These are phyloP conservation scores for Cyclura pinguis DNA, from an alignment of 2,797 vertebrate genomes.

Conservation along the genomic window DNA sequence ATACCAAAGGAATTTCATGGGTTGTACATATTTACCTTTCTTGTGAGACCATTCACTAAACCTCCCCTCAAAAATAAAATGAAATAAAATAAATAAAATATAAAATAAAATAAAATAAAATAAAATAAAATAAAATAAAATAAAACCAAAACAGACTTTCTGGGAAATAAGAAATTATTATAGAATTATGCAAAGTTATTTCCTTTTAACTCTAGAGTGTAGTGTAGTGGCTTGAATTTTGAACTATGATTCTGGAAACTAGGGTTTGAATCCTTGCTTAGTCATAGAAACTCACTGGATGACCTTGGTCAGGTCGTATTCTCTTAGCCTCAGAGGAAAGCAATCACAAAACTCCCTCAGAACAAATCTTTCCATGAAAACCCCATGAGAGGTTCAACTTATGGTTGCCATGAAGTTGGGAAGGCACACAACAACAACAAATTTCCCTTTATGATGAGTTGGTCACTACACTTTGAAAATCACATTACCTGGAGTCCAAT, in stretches of 20 bases:
- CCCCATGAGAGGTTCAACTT: too few species aligned
- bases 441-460: neutral
- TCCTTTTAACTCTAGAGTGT: neutral
- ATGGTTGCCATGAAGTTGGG: too few species aligned
- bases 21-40: neutral
- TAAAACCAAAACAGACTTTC: neutral
- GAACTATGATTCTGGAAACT: too few species aligned
- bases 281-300: too few species aligned
- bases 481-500: neutral
- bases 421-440: too few species aligned
- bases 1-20: neutral
- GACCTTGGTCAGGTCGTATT: too few species aligned
- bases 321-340: too few species aligned
- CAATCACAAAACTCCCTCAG: too few species aligned
- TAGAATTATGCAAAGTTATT: neutral
- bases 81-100: too few species aligned
- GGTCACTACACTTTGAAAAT: neutral
- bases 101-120: neutral
- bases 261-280: too few species aligned
- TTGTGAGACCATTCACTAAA: neutral
- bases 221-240: too few species aligned
- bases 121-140: neutral
- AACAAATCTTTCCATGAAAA: too few species aligned
- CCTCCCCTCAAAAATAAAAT: neutral
- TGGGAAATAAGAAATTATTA: neutral